phyloP scores from a whole-genome alignment of 2,888 invertebrate species.

The Adelognathus sp. region DNA sequence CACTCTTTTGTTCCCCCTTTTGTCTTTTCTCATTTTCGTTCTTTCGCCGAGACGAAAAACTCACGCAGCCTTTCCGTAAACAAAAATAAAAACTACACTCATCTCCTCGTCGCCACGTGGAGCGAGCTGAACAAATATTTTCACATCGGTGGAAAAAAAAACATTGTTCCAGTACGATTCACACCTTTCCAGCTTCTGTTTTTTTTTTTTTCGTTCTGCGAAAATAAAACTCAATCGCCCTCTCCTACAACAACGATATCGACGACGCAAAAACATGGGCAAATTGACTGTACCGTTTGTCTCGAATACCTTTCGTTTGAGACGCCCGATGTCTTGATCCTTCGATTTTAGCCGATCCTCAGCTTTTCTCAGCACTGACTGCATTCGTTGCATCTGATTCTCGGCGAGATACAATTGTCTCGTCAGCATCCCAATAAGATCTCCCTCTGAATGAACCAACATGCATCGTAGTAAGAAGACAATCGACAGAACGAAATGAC shows the following conservation, averaged over 20 bases:
- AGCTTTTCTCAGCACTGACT: slow-evolving; percentile 66
- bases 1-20: not conserved
- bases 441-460: slow-evolving; percentile 65
- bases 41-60: not conserved
- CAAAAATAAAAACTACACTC: not conserved
- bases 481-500: not conserved
- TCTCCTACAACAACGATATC: not conserved
- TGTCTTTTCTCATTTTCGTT: not conserved
- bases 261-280: not conserved
- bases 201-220: too few species aligned
- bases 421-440: slow-evolving; percentile 68
- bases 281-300: not conserved
- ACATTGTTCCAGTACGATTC: too few species aligned
- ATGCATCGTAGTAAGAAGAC: not conserved
- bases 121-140: slow-evolving; percentile 3
- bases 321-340: slow-evolving; percentile 70
- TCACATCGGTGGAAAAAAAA: not conserved
- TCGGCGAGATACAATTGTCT: slow-evolving; percentile 72
- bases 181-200: too few species aligned
- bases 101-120: not conserved
- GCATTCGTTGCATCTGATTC: slow-evolving; percentile 71
- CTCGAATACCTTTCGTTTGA: slow-evolving; percentile 72
- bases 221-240: too few species aligned
- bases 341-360: slow-evolving; percentile 69
- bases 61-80: not conserved